Evolutionary conservation across 2,888 invertebrate genomes (phyloP).

Genomic region (Caradrina clavipalpis): DNA sequence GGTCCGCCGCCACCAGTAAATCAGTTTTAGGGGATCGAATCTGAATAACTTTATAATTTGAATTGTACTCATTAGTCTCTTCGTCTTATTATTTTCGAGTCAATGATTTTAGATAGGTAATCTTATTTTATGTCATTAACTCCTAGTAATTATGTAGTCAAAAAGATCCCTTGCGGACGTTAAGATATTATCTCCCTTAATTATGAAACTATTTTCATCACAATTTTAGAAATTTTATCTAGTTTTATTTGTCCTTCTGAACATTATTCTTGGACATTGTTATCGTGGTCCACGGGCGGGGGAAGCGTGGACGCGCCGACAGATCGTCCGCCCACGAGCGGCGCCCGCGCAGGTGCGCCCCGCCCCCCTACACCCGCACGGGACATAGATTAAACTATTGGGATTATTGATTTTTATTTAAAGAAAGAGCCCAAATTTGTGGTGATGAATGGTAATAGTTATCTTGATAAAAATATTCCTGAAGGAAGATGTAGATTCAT

Average conservation of each 20-base stretch:
- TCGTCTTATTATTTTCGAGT: no score
- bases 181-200: no score
- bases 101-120: no score
- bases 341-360: constrained; percentile 77
- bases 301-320: constrained; percentile 75
- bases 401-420: background rate
- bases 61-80: no score
- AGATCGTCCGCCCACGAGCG: constrained; percentile 79
- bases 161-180: no score
- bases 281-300: constrained; percentile 66
- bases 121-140: no score
- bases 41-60: no score
- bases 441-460: background rate
- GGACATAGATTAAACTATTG: constrained; percentile 56
- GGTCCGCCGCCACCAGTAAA: no score
- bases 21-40: background rate
- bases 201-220: no score
- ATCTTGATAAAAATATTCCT: background rate
- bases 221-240: background rate
- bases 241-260: constrained; percentile 28
- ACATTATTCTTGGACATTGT: background rate
- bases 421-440: no score
- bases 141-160: no score
- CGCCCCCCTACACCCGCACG: constrained; percentile 51
- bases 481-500: no score